Percentiles rank a stretch among this genome's conserved stretches.
Evolutionary conservation across 2,888 invertebrate genomes (phyloP).

Genomic region (Flabesymbios commensalis): DNA sequence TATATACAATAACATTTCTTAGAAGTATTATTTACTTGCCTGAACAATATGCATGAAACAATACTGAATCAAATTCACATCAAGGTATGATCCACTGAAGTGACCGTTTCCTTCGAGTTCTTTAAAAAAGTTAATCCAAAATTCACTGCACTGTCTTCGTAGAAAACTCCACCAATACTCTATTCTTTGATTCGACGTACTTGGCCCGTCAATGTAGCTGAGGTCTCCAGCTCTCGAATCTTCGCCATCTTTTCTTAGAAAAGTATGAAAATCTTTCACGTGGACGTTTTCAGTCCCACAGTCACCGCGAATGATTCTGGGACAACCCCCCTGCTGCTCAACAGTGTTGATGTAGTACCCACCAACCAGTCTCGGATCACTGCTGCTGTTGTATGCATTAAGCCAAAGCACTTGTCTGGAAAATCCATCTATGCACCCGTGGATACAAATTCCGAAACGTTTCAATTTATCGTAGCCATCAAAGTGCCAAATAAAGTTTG

Average conservation of each 20-base stretch:
- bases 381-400: conserved; percentile 26
- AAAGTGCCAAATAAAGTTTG: conserved; percentile 35
- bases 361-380: too few relatives aligned
- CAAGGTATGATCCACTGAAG: too few relatives aligned
- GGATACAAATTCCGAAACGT: conserved; percentile 36
- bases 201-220: background rate
- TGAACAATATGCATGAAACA: too few relatives aligned
- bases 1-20: too few relatives aligned
- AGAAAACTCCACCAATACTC: background rate
- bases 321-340: background rate
- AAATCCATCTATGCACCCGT: conserved; percentile 36
- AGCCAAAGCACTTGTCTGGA: conserved; percentile 35
- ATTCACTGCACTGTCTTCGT: background rate
- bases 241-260: background rate
- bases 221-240: background rate
- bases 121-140: too few relatives aligned
- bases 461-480: conserved; percentile 37
- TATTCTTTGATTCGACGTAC: conserved; percentile 3
- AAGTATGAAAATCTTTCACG: background rate
- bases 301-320: background rate
- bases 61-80: too few relatives aligned
- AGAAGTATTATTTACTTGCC: too few relatives aligned
- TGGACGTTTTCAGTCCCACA: background rate
- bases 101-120: too few relatives aligned
- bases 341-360: conserved; percentile 7